Evolutionary conservation across 2,888 invertebrate genomes (phyloP), one percentile per base, ranked within the genome.

Genomic region (Habrosyne pyritoides): DNA sequence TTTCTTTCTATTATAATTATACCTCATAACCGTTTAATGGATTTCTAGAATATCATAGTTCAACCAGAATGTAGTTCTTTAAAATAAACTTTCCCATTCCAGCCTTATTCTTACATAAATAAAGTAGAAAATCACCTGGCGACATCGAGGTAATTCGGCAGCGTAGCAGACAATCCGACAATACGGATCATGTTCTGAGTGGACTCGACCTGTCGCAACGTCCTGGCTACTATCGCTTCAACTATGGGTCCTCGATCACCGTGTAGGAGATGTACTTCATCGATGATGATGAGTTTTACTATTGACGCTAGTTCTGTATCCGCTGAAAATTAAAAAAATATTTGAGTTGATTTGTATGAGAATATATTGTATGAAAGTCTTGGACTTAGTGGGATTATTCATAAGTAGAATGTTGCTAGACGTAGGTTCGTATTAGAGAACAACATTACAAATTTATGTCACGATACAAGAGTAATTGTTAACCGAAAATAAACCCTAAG

Each of bases 211-310:
- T 98, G 97, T 61, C 99, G 94, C 6, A 99, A 89, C 0, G 99
- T 99, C 66, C 99, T 93, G 0, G 99, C 99, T 0, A 99, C 99
- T 8, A 99, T 92, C 0, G 99, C 98, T 86, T 99, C 99, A 4
- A 99, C 97, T 4, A 99, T 99, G 0, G 99, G 98, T 0, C 99
- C 99, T 73, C 99, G 93, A 78, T 99, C 99, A 2, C 99, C 99
- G 82, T 99, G 99, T 51, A 99, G 92, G 28, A 99, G 93, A 86
- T 99, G 99, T 0, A 99, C 98, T 85, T 99, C 99, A 84, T 99
- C 99, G 66, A 99, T 97, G 71, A 99, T 99, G 6, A 99, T 91
- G 22, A 99, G 93, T 73, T 97, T 97, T 0, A 99, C 98, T 55
- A 99, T 94, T 66, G 97, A 96, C 0, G 98, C 96, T 33, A 99